Conservation (phyloP, 1,140 invertebrate genomes). For the Zaprionus taronus region DNA sequence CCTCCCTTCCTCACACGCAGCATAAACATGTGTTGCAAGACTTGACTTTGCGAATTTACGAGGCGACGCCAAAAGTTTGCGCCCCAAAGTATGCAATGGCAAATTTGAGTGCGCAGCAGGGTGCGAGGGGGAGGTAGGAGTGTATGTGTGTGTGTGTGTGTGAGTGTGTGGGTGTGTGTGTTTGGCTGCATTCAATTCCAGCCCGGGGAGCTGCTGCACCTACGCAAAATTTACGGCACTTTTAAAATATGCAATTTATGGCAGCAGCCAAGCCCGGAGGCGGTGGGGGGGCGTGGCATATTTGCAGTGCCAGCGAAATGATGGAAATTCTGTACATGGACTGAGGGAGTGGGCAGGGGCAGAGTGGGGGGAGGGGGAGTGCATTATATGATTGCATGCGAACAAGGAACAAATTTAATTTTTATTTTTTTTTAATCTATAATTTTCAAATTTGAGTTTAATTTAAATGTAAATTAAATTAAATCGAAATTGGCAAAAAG, state of each 20-base stretch:
- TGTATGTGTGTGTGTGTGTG: neutral
- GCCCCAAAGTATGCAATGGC: constrained; percentile 64
- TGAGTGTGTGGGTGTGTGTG: constrained; percentile 8
- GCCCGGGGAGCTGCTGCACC: constrained; percentile 60
- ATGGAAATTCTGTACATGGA: constrained; percentile 17
- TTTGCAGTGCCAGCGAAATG: constrained; percentile 8
- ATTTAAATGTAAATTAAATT: neutral
- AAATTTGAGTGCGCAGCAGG: constrained; percentile 33
- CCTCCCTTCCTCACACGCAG: neutral
- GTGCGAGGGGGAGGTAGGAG: neutral
- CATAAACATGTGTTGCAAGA: constrained; percentile 35
- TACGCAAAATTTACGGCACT: constrained; percentile 76
- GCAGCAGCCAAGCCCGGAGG: constrained; percentile 21
- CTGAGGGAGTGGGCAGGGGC: neutral
- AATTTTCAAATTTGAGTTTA: neutral
- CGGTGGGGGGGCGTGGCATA: constrained; percentile 15
- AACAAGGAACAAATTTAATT: neutral
- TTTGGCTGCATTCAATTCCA: constrained; percentile 58
- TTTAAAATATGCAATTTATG: constrained; percentile 79
- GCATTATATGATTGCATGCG: neutral
- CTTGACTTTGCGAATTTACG: constrained; percentile 58
- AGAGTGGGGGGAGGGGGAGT: neutral
- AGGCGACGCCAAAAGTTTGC: constrained; percentile 52
- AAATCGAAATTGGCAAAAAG: neutral
- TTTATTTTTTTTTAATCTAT: neutral